Conservation (phyloP, 2,113 vertebrate genomes). For the Dromas ardeola region DNA sequence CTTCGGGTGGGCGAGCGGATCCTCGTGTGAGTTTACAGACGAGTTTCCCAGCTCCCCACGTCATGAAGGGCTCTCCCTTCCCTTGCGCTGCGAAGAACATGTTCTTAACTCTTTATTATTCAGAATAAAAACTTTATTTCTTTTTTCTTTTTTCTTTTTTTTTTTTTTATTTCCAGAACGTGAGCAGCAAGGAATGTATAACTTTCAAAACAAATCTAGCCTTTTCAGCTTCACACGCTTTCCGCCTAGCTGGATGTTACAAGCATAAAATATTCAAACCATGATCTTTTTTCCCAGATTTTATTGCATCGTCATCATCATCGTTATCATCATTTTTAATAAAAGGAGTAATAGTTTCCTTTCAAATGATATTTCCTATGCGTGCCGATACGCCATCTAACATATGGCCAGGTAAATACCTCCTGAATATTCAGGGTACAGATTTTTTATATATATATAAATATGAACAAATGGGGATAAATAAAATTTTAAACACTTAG, state of each 20-base stretch:
- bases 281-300: slow-evolving; percentile 78
- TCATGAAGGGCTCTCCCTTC: slow-evolving; percentile 1
- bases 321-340: slow-evolving; percentile 47
- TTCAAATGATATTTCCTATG: slow-evolving; percentile 73
- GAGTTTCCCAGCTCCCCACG: slow-evolving; percentile 2
- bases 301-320: slow-evolving; percentile 90
- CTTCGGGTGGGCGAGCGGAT: background rate
- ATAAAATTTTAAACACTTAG: slow-evolving; percentile 94
- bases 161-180: slow-evolving; percentile 82
- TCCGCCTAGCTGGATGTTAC: slow-evolving; percentile 72
- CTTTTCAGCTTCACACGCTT: slow-evolving; percentile 75
- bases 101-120: slow-evolving; percentile 75
- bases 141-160: slow-evolving; percentile 26
- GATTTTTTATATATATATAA: slow-evolving; percentile 82
- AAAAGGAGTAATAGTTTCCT: slow-evolving; percentile 77
- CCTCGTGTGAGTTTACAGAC: background rate
- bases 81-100: slow-evolving; percentile 55
- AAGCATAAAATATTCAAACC: slow-evolving; percentile 70
- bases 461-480: slow-evolving; percentile 88
- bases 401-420: slow-evolving; percentile 78
- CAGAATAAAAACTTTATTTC: slow-evolving; percentile 86
- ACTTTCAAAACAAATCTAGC: slow-evolving; percentile 83
- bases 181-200: slow-evolving; percentile 97
- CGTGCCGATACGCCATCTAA: slow-evolving; percentile 74
- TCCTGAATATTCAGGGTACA: slow-evolving; percentile 85